These are phyloP conservation scores for Papilio polyxenes DNA, from an alignment of 1,140 invertebrate genomes.

Conservation along the genomic window DNA sequence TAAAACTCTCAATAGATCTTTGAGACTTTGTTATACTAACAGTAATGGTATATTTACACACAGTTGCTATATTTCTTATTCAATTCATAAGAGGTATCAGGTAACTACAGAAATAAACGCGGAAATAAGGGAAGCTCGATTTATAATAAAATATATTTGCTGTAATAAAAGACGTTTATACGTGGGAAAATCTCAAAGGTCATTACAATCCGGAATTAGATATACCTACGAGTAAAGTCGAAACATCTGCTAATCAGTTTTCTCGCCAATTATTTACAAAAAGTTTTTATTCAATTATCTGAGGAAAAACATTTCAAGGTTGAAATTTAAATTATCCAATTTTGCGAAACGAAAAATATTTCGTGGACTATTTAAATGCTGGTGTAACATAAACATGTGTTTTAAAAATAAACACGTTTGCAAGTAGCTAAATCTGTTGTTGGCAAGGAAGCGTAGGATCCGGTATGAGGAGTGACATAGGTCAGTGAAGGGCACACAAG, in stretches of 20 bases:
- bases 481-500: not conserved
- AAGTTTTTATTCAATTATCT: not conserved
- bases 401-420: conserved; percentile 9
- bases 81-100: not conserved
- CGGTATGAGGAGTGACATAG: not conserved
- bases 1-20: no score
- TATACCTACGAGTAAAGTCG: not conserved
- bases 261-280: conserved; percentile 1
- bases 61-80: not conserved
- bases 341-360: not conserved
- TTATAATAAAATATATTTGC: not conserved
- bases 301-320: not conserved
- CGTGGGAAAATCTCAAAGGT: not conserved
- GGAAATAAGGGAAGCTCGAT: not conserved
- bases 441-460: conserved; percentile 4
- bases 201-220: not conserved
- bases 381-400: not conserved
- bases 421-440: conserved; percentile 2
- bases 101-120: not conserved
- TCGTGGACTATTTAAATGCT: not conserved
- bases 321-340: not conserved
- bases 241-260: conserved; percentile 20
- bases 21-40: no score
- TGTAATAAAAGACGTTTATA: not conserved
- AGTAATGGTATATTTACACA: no score